These are phyloP conservation scores for Neopelma chrysocephalum DNA, from an alignment of 2,797 vertebrate genomes.

Conservation along the genomic window DNA sequence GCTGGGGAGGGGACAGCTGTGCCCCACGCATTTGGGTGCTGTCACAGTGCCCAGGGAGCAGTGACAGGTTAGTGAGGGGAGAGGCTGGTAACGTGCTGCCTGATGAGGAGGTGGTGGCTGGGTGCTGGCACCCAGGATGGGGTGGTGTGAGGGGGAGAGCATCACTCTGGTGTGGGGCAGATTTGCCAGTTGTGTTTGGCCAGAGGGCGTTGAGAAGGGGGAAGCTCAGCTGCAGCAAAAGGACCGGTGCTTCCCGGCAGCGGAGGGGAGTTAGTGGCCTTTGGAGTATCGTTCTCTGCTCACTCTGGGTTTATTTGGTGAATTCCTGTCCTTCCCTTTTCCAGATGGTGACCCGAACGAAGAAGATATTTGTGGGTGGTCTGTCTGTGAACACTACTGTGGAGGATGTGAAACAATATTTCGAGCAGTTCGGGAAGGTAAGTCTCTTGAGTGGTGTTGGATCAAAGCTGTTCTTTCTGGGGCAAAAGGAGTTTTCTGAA, in stretches of 20 bases:
- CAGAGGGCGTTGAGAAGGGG: neutral
- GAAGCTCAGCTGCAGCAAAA: neutral
- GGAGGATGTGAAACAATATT: constrained; percentile 98
- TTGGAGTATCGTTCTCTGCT: neutral
- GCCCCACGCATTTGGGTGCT: neutral
- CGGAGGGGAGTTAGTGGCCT: neutral
- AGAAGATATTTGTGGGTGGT: constrained; percentile 99
- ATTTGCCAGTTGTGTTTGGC: neutral
- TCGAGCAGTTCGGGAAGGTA: constrained; percentile 99
- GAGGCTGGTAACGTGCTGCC: neutral
- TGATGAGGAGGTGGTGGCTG: neutral
- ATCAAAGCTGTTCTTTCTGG: constrained; percentile 18
- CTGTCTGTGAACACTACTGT: constrained; percentile 97
- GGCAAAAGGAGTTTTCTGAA: constrained; percentile 28
- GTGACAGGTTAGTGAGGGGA: neutral
- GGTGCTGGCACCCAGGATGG: accelerated
- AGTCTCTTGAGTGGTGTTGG: constrained; percentile 52
- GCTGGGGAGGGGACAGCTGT: neutral
- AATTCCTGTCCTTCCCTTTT: constrained; percentile 73
- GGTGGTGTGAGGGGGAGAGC: neutral
- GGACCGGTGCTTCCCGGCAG: neutral
- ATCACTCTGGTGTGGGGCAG: neutral
- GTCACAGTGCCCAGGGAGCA: neutral
- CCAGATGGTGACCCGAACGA: constrained; percentile 98
- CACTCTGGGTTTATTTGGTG: constrained; percentile 19